phyloP scores from a whole-genome alignment of 2,797 vertebrate genomes.

The Antennarius maculatus region DNA sequence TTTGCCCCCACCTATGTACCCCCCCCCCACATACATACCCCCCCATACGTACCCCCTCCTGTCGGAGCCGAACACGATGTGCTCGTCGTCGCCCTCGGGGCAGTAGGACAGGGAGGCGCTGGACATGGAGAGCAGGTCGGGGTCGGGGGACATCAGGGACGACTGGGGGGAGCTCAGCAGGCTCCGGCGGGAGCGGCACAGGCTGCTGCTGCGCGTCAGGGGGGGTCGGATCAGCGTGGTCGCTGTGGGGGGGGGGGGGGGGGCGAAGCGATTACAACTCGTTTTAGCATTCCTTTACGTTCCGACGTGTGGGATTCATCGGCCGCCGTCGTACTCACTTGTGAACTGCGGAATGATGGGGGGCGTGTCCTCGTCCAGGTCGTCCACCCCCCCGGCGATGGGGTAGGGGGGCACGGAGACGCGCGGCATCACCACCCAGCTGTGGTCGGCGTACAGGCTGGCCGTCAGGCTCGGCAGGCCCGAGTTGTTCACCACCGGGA shows the following conservation, averaged over 20 bases:
- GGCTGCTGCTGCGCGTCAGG: slow-evolving; percentile 89
- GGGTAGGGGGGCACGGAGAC: slow-evolving; percentile 97
- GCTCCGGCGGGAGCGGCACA: slow-evolving; percentile 92
- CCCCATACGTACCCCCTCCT: slow-evolving; percentile 90
- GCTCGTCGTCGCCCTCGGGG: slow-evolving; percentile 92
- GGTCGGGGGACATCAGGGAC: slow-evolving; percentile 90
- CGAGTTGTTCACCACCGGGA: slow-evolving; percentile 95
- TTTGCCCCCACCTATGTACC: too few species aligned
- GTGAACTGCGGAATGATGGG: slow-evolving; percentile 95
- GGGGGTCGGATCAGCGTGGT: slow-evolving; percentile 87
- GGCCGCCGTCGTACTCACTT: slow-evolving; percentile 75
- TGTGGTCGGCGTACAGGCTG: slow-evolving; percentile 96
- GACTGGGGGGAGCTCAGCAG: slow-evolving; percentile 87
- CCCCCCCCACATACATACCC: slow-evolving; percentile 85
- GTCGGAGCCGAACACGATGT: slow-evolving; percentile 92
- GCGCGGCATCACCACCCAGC: slow-evolving; percentile 98
- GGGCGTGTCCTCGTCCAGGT: slow-evolving; percentile 97
- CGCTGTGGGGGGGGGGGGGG: slow-evolving; percentile 36
- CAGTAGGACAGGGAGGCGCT: slow-evolving; percentile 90
- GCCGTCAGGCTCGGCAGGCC: slow-evolving; percentile 94
- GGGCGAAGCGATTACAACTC: neutral
- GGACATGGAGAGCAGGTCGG: slow-evolving; percentile 95
- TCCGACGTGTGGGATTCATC: neutral
- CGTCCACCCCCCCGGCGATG: slow-evolving; percentile 97
- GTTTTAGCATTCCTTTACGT: too few species aligned